These are phyloP conservation scores for Cetoscarus ocellatus DNA, from an alignment of 2,797 vertebrate genomes.

Conservation along the genomic window DNA sequence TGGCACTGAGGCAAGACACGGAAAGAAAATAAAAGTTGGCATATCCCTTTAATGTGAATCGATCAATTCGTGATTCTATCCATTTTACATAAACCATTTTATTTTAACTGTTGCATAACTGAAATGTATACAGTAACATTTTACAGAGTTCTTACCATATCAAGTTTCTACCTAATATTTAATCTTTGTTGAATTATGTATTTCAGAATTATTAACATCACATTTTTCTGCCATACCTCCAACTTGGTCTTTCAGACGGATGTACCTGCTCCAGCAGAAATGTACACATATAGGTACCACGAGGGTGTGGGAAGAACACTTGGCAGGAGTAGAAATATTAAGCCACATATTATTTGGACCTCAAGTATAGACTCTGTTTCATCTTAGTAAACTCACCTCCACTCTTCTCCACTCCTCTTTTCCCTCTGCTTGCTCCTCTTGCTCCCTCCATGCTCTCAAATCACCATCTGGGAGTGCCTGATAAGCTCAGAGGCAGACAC, in stretches of 20 bases:
- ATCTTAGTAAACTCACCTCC: constrained; percentile 72
- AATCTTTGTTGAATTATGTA: no score
- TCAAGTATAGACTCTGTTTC: constrained; percentile 71
- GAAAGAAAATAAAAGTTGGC: no score
- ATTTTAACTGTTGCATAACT: no score
- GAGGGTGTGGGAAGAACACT: background rate
- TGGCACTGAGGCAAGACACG: no score
- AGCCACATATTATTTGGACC: constrained; percentile 60
- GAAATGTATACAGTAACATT: no score
- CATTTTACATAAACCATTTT: no score
- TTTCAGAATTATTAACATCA: no score
- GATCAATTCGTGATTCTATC: no score
- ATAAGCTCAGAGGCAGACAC: constrained; percentile 81
- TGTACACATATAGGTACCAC: constrained; percentile 7
- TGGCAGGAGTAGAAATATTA: constrained; percentile 6
- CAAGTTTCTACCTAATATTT: no score
- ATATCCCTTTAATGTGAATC: no score
- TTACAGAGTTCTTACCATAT: no score
- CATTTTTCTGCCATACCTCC: background rate
- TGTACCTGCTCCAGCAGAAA: constrained; percentile 21
- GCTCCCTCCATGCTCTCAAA: constrained; percentile 63
- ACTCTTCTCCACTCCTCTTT: constrained; percentile 49
- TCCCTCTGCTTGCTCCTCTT: constrained; percentile 56
- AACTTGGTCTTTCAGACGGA: constrained; percentile 7
- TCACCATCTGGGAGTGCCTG: constrained; percentile 80